A percentile compares a stretch with the other conserved stretches of the same genome.
Evolutionary conservation across 2,888 invertebrate genomes (phyloP).

Genomic region (Lissocephala sabroskyi): DNA sequence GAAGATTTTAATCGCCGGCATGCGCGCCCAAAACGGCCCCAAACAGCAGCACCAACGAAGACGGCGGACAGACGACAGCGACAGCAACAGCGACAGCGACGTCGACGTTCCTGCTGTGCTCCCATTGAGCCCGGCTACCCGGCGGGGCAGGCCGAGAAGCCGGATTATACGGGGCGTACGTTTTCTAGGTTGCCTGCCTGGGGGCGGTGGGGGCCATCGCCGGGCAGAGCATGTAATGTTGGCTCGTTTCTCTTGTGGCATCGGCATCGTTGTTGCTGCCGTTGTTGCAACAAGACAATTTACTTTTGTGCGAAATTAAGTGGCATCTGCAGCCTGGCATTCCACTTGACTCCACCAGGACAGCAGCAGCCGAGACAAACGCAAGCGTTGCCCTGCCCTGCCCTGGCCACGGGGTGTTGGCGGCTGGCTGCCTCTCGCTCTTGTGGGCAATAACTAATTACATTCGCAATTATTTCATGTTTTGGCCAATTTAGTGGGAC

Average conservation of each 20-base stretch:
- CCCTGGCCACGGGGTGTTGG: conserved; percentile 12
- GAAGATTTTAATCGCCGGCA: conserved; percentile 69
- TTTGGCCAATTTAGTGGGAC: conserved; percentile 73
- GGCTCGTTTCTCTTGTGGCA: conserved; percentile 51
- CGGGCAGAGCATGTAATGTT: conserved; percentile 55
- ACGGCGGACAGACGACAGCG: conserved; percentile 6
- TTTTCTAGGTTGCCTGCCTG: conserved; percentile 47
- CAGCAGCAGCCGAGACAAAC: conserved; percentile 1
- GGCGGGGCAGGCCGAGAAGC: background rate
- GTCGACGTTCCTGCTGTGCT: background rate
- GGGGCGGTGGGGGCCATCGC: conserved; percentile 10
- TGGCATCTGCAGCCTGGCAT: conserved; percentile 64
- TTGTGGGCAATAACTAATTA: conserved; percentile 72
- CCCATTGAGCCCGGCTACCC: conserved; percentile 8
- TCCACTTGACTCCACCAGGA: conserved; percentile 55
- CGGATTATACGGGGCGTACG: conserved; percentile 13
- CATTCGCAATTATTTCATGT: conserved; percentile 74
- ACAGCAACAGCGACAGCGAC: conserved; percentile 18
- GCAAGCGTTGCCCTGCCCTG: background rate
- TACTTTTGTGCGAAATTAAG: conserved; percentile 70
- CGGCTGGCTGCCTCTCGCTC: conserved; percentile 41
- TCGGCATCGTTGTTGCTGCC: conserved; percentile 35
- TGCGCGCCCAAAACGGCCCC: conserved; percentile 49
- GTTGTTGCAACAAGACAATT: conserved; percentile 68
- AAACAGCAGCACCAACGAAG: conserved; percentile 15